A percentile compares a stretch with the other conserved stretches of the same genome.
Conservation (phyloP, 2,888 invertebrate genomes). For the Argyra leucocephala region DNA sequence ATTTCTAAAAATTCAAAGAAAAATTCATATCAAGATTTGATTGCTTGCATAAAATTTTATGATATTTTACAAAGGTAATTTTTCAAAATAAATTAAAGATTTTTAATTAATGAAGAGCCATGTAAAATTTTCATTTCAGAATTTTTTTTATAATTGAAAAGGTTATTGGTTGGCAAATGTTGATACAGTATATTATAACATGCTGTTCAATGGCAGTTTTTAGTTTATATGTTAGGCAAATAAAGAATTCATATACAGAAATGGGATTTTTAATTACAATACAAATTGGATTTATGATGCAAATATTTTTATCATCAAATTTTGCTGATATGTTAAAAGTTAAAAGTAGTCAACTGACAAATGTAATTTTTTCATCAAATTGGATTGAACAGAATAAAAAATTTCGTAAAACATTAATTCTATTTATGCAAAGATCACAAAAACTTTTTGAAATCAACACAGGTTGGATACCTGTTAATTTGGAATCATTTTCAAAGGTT, state of each 20-base stretch:
- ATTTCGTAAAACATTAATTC: constrained; percentile 28
- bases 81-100: too few relatives aligned
- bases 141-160: not conserved
- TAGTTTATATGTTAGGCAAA: not conserved
- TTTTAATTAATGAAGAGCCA: too few relatives aligned
- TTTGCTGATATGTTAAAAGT: constrained; percentile 25
- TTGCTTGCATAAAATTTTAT: constrained; percentile 30
- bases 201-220: not conserved
- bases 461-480: constrained; percentile 27
- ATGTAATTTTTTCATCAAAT: constrained; percentile 28
- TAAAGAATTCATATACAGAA: not conserved
- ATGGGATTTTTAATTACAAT: not conserved
- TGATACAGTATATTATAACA: not conserved
- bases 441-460: constrained; percentile 24
- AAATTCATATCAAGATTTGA: constrained; percentile 24
- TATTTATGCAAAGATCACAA: constrained; percentile 31
- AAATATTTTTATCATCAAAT: constrained; percentile 22
- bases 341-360: constrained; percentile 24
- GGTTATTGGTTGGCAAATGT: not conserved
- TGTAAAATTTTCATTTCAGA: constrained; percentile 1
- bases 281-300: not conserved
- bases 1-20: constrained; percentile 24
- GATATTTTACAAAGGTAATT: constrained; percentile 27
- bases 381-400: constrained; percentile 27
- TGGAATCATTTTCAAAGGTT: constrained; percentile 28